Base-by-base conservation (phyloP, 92 coral and sea anemone species). In the Bergia puertoricense region DNA sequence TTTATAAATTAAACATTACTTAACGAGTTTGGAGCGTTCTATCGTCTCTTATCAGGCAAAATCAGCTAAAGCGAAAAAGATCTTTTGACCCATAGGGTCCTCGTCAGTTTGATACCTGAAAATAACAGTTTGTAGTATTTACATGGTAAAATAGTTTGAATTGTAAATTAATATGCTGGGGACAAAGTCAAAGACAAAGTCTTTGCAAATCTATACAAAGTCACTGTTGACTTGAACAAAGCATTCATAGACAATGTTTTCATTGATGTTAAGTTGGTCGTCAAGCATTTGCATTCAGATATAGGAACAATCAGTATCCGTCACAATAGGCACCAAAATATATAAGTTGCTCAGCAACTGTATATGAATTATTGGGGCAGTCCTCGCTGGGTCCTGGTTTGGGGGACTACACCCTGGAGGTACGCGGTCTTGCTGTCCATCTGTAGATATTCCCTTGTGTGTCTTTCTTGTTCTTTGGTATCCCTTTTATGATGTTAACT, bases 241-340 rank as follows among this genome's bases (percentile, higher is more conserved):
- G 39, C 77, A n/a, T 73, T 73, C 77, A 23, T 30, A 73, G n/a
- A 73, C 77, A 73, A 62, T 62, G 69, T 62, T 62, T 62, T 62
- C 69, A 62, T 62, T 62, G 69, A 62, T 62, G 69, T 10, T 16
- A 62, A 62, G 5, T 5, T 43, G 46, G 69, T 62, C 69, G n/a
- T 8, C 16, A 62, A 62, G 69, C 66, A 30, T 57, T 57, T 57
- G 10, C 66, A 57, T 10, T 9, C 66, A 57, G 1, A 57, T 18
- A 0, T 16, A 65, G 69, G 4, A 65, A 65, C 2, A 2, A 59
- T 3, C 18, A 20, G 18, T 22, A 72, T 72, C 41, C 37, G 20
- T 71, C 37, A 71, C 13, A 72, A n/a, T 72, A 40, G 41, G 76
- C 41, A 73, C 39, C n/a, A 73, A 72, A 72, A n/a, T 72, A 72